Base-by-base conservation (phyloP, 1,140 invertebrate genomes). In the Oreohelix idahoensis region DNA sequence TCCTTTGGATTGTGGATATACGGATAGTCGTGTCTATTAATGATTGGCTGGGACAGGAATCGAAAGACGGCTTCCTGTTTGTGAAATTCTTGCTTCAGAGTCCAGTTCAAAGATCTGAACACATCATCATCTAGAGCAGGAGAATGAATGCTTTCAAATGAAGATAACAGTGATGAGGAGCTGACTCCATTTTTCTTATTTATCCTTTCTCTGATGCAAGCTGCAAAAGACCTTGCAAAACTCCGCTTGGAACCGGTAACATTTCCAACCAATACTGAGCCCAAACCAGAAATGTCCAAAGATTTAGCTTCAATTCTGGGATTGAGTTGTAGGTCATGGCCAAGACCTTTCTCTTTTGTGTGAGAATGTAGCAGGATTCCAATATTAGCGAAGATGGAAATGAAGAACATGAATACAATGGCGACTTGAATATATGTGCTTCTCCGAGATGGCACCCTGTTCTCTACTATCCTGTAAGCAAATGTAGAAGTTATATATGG, bases 1-100 rank as follows among this genome's bases (percentile, higher is more conserved):
- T 70, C 69, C 23, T 35, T 42, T 32, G 63, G 79, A 29, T 81
- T 70, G 32, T 45, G 42, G 66, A 81, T 70, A 32, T 81, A 81
- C 0, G 36, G 13, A 39, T 70, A 81, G 36, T 81, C 36, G n/a
- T 71, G 42, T n/a, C 35, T 23, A 42, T 81, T 81, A 11, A 81
- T 71, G 36, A 71, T 42, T 32, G 79, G 79, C 23, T 49, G 10
- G 23, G 77, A 36, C 11, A 79, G 35, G 23, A 79, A 38, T 20
- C 23, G 15, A 39, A 69, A 38, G 5, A 66, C 58, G n/a, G n/a
- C 11, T 73, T 73, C 10, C 29, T 73, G 71, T 42, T 42, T 26
- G 4, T 26, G 20, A 73, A 26, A 73, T 73, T 73, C 71, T 26
- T 29, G 71, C 23, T 26, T 73, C 1, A 73, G 38, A 4, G 71